phyloP scores from a whole-genome alignment of 37 sponge, comb jelly and placozoan species.

The Aplysina aerophoba region DNA sequence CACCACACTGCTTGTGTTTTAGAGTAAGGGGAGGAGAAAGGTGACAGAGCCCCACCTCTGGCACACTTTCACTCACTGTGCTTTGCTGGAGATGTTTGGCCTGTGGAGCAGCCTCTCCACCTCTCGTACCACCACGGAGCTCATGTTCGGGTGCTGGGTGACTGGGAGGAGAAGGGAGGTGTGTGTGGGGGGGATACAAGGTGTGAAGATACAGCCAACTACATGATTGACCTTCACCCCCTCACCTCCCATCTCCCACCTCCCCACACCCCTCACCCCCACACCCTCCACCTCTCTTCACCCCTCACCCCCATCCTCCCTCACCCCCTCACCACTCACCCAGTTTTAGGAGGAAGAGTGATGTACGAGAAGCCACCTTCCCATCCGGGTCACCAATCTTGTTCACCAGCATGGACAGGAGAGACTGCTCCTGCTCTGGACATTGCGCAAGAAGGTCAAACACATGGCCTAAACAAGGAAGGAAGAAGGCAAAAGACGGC shows the following conservation, averaged over 20 bases:
- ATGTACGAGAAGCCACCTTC: conserved; percentile 86
- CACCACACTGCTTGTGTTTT: too few relatives aligned
- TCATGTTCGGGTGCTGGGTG: conserved; percentile 95
- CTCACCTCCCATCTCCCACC: too few relatives aligned
- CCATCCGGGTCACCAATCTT: conserved; percentile 94
- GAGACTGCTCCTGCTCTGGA: conserved; percentile 89
- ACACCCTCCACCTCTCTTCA: conserved; percentile 3
- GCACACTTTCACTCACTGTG: conserved; percentile 74
- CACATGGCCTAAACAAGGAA: conserved; percentile 59
- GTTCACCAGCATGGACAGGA: conserved; percentile 90
- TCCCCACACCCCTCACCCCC: neutral
- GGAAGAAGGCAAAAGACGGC: neutral
- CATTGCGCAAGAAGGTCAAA: conserved; percentile 83
- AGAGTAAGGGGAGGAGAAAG: too few relatives aligned
- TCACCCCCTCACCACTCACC: conserved; percentile 34
- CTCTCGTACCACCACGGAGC: conserved; percentile 81
- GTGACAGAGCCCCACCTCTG: too few relatives aligned
- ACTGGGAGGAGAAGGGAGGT: conserved; percentile 44
- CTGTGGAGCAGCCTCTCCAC: conserved; percentile 86
- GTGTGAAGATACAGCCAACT: neutral
- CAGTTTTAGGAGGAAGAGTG: conserved; percentile 80
- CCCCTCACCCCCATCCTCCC: too few relatives aligned
- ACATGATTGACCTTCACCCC: neutral
- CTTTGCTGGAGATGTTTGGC: conserved; percentile 84
- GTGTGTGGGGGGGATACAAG: neutral